phyloP scores from a whole-genome alignment of 2,888 invertebrate species.

The Epinotia bilunana region DNA sequence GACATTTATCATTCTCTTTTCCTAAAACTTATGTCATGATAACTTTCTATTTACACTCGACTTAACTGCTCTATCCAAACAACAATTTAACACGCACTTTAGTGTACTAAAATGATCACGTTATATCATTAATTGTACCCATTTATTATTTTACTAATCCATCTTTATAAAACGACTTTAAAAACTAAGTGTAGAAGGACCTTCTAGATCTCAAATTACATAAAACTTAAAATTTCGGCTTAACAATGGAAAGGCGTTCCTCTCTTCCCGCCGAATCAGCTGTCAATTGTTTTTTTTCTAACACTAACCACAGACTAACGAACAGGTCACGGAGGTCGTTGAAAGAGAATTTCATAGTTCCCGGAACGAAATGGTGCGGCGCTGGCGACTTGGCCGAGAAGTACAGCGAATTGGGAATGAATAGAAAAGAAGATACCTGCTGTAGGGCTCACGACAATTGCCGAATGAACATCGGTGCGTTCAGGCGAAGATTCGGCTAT shows the following conservation, averaged over 20 bases:
- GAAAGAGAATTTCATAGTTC: slow-evolving; percentile 84
- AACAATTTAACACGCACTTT: background rate
- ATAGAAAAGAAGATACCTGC: slow-evolving; percentile 86
- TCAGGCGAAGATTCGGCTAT: slow-evolving; percentile 85
- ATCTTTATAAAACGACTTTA: too few relatives aligned
- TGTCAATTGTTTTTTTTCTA: slow-evolving; percentile 31
- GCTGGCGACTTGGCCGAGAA: slow-evolving; percentile 83
- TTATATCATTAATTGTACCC: background rate
- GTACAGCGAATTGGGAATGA: slow-evolving; percentile 85
- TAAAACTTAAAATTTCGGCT: background rate
- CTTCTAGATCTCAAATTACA: background rate
- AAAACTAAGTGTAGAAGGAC: background rate
- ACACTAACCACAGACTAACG: slow-evolving; percentile 48
- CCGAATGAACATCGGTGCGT: slow-evolving; percentile 85
- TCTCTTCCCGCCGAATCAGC: slow-evolving; percentile 30
- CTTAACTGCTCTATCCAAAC: background rate
- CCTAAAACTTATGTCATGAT: background rate
- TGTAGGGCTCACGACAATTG: slow-evolving; percentile 91
- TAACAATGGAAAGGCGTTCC: background rate
- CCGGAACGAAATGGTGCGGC: slow-evolving; percentile 92
- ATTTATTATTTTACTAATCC: background rate
- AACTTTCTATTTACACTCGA: background rate
- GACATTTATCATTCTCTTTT: background rate
- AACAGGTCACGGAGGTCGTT: slow-evolving; percentile 76
- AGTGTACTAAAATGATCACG: background rate